Evolutionary conservation across 2,113 vertebrate species (phyloP), one percentile per base, ranked within the genome.

Genomic region (Gobiocypris rarus): DNA sequence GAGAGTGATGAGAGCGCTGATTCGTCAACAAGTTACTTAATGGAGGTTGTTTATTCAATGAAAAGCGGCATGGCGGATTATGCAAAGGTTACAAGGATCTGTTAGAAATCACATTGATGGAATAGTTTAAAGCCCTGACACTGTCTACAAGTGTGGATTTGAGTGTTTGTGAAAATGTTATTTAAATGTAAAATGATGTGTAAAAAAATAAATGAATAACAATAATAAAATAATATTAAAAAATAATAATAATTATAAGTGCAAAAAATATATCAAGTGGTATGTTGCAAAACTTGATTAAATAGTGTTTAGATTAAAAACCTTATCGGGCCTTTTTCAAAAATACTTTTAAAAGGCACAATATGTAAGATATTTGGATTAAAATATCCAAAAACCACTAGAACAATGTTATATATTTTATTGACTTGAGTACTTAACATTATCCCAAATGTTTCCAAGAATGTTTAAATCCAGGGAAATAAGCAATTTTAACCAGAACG

Each of bases 31-130:
- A 45, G n/a, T 52, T 9, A 75, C 45, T 75, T 50, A 26, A 52
- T 26, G 38, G 34, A 70, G 22, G 7, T 4, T 75, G 7, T 50
- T 75, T 28, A 75, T 3, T 75, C 71, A 52, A 17, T 26, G 45
- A 75, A 28, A 24, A 3, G 17, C 17, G 3, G 13, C 14, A 74
- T 3, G 6, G 71, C 52, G 71, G 13, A 50, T 74, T 74, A 52
- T 75, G 71, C 24, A 52, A 75, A 75, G n/a, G 10, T 75, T 31
- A 52, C 13, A 24, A 75, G 45, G 45, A 52, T 75, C 45, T 31
- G 24, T 31, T 28, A 75, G 24, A 75, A 24, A 73, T 6, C 22
- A 11, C 22, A 45, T 22, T 41, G 15, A 70, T 22, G 2, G 9
- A 10, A 45, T 14, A 22, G 22, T 73, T 45, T 48, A 48, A 73